Evolutionary conservation across 2,888 invertebrate species (phyloP).

Genomic region (Melinaea marsaeus): DNA sequence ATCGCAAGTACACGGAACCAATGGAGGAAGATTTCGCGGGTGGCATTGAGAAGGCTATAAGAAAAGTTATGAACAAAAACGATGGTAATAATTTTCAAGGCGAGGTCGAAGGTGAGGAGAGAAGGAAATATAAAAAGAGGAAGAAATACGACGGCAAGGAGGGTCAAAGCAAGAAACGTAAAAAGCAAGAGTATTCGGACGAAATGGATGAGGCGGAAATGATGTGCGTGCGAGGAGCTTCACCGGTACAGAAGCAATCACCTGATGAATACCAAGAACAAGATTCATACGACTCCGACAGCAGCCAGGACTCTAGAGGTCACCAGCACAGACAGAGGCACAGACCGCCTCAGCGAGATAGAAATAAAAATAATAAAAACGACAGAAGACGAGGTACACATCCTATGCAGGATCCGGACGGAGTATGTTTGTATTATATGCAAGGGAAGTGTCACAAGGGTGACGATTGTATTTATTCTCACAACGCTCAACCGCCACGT

Average conservation of each 20-base stretch:
- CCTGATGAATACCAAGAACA: slow-evolving; percentile 67
- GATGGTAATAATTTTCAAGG: slow-evolving; percentile 65
- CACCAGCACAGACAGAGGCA: slow-evolving; percentile 68
- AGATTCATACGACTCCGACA: slow-evolving; percentile 74
- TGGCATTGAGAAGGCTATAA: slow-evolving; percentile 87
- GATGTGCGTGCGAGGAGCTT: slow-evolving; percentile 87
- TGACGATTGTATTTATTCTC: slow-evolving; percentile 91
- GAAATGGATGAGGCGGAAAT: slow-evolving; percentile 87
- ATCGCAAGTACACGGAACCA: slow-evolving; percentile 61
- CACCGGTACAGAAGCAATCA: slow-evolving; percentile 74
- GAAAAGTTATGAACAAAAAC: slow-evolving; percentile 85
- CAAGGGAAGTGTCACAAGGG: slow-evolving; percentile 93
- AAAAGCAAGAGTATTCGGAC: slow-evolving; percentile 74
- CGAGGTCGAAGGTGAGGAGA: slow-evolving; percentile 71
- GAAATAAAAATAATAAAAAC: slow-evolving; percentile 74
- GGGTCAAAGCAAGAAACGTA: slow-evolving; percentile 77
- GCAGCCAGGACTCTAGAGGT: slow-evolving; percentile 76
- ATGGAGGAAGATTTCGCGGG: slow-evolving; percentile 86
- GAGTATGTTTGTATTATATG: slow-evolving; percentile 89
- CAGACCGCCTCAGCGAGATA: slow-evolving; percentile 59
- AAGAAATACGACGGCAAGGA: slow-evolving; percentile 79
- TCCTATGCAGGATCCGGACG: slow-evolving; percentile 81
- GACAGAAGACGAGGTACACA: slow-evolving; percentile 75
- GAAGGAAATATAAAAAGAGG: slow-evolving; percentile 75
- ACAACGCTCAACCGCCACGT: slow-evolving; percentile 87